Conservation (phyloP, 2,888 invertebrate genomes). For the Eupelmus urozonus region DNA sequence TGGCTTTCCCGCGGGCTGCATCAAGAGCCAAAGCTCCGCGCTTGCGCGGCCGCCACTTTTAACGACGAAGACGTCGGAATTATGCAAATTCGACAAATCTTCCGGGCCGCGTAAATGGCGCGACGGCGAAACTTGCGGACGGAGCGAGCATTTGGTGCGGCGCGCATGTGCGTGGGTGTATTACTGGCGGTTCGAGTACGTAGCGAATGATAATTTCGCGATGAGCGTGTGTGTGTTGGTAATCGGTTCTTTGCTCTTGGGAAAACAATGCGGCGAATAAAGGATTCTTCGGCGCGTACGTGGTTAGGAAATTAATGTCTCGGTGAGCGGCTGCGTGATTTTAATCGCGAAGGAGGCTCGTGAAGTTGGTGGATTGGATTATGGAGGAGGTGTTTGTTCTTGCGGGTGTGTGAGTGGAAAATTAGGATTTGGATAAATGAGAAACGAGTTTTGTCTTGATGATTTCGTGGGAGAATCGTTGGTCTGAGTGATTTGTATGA, state of each 20-base stretch:
- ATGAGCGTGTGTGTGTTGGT: not conserved
- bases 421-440: no score
- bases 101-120: constrained; percentile 45
- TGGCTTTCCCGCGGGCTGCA: constrained; percentile 31
- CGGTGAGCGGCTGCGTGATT: not conserved
- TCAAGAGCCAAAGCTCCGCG: not conserved
- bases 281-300: not conserved
- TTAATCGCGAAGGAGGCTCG: not conserved
- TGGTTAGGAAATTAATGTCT: constrained; percentile 13
- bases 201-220: no score
- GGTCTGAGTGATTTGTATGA: no score
- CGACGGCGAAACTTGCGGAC: constrained; percentile 51
- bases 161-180: no score
- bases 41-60: constrained; percentile 30
- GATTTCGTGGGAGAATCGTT: no score
- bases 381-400: no score
- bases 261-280: not conserved
- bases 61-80: constrained; percentile 52
- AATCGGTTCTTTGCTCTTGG: not conserved
- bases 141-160: constrained; percentile 11
- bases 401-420: no score
- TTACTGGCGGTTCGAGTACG: no score
- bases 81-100: constrained; percentile 63
- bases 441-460: no score
- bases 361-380: no score